phyloP scores from a whole-genome alignment of 2,797 vertebrate genomes.

The Monodelphis domestica region DNA sequence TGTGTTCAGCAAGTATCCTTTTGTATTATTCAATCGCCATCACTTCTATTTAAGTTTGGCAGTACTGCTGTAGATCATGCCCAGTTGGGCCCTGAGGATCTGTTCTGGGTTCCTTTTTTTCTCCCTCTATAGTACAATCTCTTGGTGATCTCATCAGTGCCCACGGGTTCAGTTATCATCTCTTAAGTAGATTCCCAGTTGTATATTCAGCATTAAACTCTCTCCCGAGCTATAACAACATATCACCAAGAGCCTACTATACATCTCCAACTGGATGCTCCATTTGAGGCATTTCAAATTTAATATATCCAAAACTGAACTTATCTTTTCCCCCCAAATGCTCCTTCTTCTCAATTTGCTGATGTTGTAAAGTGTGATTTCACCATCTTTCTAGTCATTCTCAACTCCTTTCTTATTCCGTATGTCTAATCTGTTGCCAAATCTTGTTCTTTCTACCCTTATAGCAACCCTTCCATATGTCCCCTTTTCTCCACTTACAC shows the following conservation, averaged over 20 bases:
- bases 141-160: neutral
- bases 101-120: neutral
- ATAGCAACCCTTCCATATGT: neutral
- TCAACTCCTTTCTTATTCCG: neutral
- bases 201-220: neutral
- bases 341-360: neutral
- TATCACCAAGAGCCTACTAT: neutral
- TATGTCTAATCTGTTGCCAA: neutral
- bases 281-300: neutral
- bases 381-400: neutral
- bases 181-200: neutral
- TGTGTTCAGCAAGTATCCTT: neutral
- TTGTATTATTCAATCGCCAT: neutral
- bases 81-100: neutral
- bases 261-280: neutral
- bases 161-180: neutral
- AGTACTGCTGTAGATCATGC: neutral
- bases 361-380: neutral
- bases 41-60: neutral
- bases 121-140: neutral
- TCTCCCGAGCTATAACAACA: neutral
- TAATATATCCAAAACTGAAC: neutral
- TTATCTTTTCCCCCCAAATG: neutral
- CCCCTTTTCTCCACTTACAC: neutral
- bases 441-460: neutral